These are phyloP conservation scores for Xenopus laevis DNA, from an alignment of 2,113 vertebrate species.

Conservation along the genomic window DNA sequence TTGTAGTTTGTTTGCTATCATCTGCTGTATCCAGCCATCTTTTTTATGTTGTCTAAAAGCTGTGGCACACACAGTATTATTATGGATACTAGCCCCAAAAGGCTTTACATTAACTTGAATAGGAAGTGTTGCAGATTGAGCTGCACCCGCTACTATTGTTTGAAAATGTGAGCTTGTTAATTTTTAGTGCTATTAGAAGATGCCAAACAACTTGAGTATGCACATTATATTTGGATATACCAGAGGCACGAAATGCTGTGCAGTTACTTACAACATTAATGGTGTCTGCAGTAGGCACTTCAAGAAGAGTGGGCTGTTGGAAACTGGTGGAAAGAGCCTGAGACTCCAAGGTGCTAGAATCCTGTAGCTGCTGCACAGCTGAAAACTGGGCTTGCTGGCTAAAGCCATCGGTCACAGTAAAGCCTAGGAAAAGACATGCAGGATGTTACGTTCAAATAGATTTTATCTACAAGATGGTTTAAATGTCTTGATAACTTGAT, in stretches of 20 bases:
- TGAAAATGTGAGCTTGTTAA: too few species aligned
- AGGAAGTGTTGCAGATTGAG: too few species aligned
- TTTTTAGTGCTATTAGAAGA: too few species aligned
- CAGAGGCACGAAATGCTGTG: background rate
- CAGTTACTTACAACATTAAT: slow-evolving; percentile 61
- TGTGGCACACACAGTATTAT: too few species aligned
- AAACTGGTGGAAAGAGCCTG: slow-evolving; percentile 91
- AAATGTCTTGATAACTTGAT: slow-evolving; percentile 8
- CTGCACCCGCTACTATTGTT: background rate
- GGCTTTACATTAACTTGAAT: too few species aligned
- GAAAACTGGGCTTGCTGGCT: slow-evolving; percentile 78
- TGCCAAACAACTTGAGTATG: too few species aligned
- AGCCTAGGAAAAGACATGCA: slow-evolving; percentile 64
- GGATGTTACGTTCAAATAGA: background rate
- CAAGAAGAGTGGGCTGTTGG: slow-evolving; percentile 80
- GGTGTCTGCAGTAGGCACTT: slow-evolving; percentile 70
- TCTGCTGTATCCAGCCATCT: too few species aligned
- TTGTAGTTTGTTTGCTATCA: too few species aligned
- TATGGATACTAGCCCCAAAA: too few species aligned
- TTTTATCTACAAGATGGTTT: background rate
- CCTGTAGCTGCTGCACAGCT: slow-evolving; percentile 92
- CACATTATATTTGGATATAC: too few species aligned
- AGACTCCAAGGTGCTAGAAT: slow-evolving; percentile 94
- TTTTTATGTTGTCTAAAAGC: too few species aligned
- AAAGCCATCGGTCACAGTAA: slow-evolving; percentile 84